Evolutionary conservation across 1,140 invertebrate species (phyloP).

Genomic region (Meloidogyne hapla): DNA sequence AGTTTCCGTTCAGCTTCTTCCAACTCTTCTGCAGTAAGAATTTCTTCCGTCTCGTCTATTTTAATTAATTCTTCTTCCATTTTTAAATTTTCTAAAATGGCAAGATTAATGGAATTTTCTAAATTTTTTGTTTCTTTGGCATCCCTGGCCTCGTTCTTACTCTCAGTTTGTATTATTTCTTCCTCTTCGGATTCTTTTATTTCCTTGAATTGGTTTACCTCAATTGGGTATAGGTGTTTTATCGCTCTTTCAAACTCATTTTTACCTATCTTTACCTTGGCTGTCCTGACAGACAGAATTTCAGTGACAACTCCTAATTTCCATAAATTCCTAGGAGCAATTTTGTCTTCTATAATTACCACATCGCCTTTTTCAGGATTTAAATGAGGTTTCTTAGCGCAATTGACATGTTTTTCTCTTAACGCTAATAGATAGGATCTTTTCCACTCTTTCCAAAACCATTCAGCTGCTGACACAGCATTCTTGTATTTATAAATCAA

Average conservation of each 20-base stretch:
- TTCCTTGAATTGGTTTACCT: neutral
- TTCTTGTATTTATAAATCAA: neutral
- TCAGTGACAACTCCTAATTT: neutral
- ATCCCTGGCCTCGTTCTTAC: neutral
- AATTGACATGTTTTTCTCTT: neutral
- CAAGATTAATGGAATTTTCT: too few species aligned
- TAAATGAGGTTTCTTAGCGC: neutral
- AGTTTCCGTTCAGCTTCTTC: too few species aligned
- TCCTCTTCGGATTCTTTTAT: neutral
- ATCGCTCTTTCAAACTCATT: neutral
- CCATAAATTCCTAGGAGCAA: neutral
- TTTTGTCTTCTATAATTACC: neutral
- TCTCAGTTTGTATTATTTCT: neutral
- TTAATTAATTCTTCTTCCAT: too few species aligned
- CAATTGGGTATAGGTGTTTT: neutral
- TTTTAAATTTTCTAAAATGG: too few species aligned
- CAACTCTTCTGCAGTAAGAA: too few species aligned
- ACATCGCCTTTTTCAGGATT: neutral
- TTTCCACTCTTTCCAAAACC: slow-evolving; percentile 3
- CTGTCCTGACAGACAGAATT: neutral
- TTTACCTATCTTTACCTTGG: neutral
- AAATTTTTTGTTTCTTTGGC: neutral
- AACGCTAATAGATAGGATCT: neutral
- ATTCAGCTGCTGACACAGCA: neutral
- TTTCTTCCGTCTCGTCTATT: too few species aligned